phyloP scores from a whole-genome alignment of 2,113 vertebrate species.

The Calyptommatus sinebrachiatus region DNA sequence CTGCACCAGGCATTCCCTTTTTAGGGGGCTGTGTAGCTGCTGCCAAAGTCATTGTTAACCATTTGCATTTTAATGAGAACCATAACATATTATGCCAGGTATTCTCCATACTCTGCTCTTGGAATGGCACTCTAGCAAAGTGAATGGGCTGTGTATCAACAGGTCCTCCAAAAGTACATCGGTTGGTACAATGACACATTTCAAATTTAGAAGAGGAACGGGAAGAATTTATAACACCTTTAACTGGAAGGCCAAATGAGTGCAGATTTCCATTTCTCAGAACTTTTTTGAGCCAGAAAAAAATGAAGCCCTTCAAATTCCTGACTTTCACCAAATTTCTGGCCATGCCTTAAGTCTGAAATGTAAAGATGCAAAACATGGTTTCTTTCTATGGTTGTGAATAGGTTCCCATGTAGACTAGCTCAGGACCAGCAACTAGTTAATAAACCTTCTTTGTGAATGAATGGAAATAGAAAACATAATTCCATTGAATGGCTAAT shows the following conservation, averaged over 20 bases:
- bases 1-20: too few species aligned
- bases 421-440: too few species aligned
- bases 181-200: not conserved
- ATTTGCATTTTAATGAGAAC: too few species aligned
- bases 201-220: not conserved
- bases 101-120: too few species aligned
- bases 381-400: too few species aligned
- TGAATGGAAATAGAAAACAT: not conserved
- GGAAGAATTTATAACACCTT: not conserved
- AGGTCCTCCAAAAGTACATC: not conserved
- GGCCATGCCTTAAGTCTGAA: not conserved
- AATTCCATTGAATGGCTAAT: conserved; percentile 25
- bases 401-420: too few species aligned
- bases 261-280: not conserved
- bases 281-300: not conserved
- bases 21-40: too few species aligned
- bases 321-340: not conserved
- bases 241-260: not conserved
- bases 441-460: too few species aligned
- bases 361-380: not conserved
- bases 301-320: not conserved
- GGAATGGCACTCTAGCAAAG: too few species aligned
- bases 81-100: too few species aligned
- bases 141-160: too few species aligned
- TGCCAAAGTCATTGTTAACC: too few species aligned